Evolutionary conservation across 1,140 invertebrate genomes (phyloP).

Genomic region (Drosophila ananassae): DNA sequence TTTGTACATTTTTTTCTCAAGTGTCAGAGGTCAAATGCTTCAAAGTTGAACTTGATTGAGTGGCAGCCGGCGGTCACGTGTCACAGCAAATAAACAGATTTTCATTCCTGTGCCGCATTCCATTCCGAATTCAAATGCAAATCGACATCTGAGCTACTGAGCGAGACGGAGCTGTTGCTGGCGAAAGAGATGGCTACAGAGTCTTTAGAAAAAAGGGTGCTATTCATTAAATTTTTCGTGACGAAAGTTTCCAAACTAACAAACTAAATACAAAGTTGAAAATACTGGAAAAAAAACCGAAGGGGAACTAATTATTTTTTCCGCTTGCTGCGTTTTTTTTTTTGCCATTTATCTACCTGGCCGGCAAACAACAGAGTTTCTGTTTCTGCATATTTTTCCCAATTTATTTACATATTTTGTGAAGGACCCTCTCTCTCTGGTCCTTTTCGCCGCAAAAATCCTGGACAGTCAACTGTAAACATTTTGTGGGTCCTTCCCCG

Average conservation of each 20-base stretch:
- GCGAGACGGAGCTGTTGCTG: background rate
- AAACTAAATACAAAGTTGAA: background rate
- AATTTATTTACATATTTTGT: slow-evolving; percentile 50
- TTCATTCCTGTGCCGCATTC: slow-evolving; percentile 34
- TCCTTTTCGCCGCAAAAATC: slow-evolving; percentile 24
- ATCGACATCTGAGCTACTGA: slow-evolving; percentile 16
- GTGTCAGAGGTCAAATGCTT: slow-evolving; percentile 23
- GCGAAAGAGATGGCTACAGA: no score
- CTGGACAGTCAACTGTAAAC: slow-evolving; percentile 28
- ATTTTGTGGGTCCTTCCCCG: slow-evolving; percentile 18
- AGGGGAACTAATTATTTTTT: background rate
- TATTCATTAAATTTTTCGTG: slow-evolving; percentile 36
- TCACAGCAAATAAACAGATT: slow-evolving; percentile 52
- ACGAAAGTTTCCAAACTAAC: background rate
- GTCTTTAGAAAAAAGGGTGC: background rate
- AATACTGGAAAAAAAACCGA: background rate
- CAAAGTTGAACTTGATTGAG: slow-evolving; percentile 53
- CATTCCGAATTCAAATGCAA: slow-evolving; percentile 27
- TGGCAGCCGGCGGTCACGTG: slow-evolving; percentile 37
- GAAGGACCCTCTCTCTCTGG: background rate
- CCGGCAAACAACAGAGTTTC: background rate
- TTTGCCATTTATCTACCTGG: background rate
- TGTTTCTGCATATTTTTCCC: slow-evolving; percentile 1
- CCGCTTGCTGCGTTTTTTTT: background rate
- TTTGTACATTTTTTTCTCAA: background rate